Percentiles rank a stretch among this genome's conserved stretches.
phyloP scores from a whole-genome alignment of 92 coral and sea anemone genomes.

The Epizoanthus illoricatus region DNA sequence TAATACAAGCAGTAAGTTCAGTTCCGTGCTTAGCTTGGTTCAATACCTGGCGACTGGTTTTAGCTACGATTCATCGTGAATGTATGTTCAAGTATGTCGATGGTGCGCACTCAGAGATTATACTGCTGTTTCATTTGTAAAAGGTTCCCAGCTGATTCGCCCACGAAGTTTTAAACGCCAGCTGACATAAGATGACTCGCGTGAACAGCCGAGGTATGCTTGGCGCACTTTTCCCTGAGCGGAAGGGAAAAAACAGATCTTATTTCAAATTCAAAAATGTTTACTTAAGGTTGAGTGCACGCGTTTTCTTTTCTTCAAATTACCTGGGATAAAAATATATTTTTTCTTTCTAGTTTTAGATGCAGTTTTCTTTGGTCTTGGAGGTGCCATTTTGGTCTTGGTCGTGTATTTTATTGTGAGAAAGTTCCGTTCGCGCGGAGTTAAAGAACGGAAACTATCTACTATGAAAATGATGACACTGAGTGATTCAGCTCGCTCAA shows the following conservation, averaged over 20 bases:
- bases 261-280: not conserved
- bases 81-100: not conserved
- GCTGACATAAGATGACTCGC: slow-evolving; percentile 7
- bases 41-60: not conserved
- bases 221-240: slow-evolving; percentile 10
- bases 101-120: not conserved
- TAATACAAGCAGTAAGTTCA: not conserved
- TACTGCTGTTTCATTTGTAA: not conserved
- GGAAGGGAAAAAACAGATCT: not conserved
- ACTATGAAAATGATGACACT: not conserved
- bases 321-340: not conserved
- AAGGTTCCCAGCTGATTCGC: not conserved
- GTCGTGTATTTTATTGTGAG: slow-evolving; percentile 26
- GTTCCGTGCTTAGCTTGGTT: no score
- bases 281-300: not conserved
- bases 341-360: slow-evolving; percentile 19
- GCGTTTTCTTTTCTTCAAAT: not conserved
- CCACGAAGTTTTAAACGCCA: not conserved
- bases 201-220: slow-evolving; percentile 6
- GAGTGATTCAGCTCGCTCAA: slow-evolving; percentile 32
- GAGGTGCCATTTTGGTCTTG: slow-evolving; percentile 14
- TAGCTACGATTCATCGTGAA: not conserved
- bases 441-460: not conserved
- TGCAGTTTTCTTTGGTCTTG: slow-evolving; percentile 28
- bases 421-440: slow-evolving; percentile 27